Conservation (phyloP, 2,888 invertebrate species). For the Dorcus parallelipipedus region DNA sequence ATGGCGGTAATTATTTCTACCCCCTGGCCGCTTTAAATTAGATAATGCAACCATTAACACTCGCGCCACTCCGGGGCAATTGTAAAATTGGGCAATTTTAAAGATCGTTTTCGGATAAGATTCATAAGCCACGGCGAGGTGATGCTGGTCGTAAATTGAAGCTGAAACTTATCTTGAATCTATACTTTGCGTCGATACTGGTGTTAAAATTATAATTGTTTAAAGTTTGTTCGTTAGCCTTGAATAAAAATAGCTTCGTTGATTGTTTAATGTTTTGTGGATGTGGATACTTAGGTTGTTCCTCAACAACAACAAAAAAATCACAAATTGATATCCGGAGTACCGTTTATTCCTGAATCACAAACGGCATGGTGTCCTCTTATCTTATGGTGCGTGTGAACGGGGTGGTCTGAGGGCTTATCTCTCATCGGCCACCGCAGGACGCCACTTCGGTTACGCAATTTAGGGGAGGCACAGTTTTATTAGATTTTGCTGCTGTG, state of each 20-base stretch:
- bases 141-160: neutral
- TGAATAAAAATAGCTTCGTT: no score
- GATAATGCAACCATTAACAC: neutral
- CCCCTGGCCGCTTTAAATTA: slow-evolving; percentile 2
- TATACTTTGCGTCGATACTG: neutral
- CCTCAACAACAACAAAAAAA: no score
- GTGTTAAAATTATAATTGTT: neutral
- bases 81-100: slow-evolving; percentile 1
- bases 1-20: slow-evolving; percentile 6
- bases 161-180: neutral
- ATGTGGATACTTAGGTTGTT: no score
- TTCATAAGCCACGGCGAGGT: neutral
- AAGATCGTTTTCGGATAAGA: neutral
- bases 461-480: neutral
- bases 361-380: neutral
- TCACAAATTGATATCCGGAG: no score
- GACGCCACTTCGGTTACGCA: neutral
- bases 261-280: no score
- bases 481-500: neutral
- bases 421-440: neutral
- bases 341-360: neutral
- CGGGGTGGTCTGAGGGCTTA: neutral
- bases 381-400: slow-evolving; percentile 1
- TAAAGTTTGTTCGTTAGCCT: no score
- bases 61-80: neutral